phyloP scores from a whole-genome alignment of 2,797 vertebrate genomes.

The Xenopus petersii region DNA sequence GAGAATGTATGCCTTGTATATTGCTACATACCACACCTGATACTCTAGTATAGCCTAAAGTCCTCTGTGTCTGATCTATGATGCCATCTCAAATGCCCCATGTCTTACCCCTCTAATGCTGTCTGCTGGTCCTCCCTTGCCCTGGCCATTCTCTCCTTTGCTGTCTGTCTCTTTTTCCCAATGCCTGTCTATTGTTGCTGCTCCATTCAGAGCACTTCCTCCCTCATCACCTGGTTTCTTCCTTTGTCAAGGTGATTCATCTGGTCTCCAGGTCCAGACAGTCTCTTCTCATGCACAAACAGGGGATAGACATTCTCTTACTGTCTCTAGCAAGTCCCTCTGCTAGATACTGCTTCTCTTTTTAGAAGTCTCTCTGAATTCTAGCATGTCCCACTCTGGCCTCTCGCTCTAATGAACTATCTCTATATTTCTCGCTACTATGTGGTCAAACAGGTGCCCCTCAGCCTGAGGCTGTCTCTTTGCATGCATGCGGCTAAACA shows the following conservation, averaged over 20 bases:
- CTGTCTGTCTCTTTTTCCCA: background rate
- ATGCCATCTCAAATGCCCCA: no score
- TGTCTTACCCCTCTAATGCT: no score
- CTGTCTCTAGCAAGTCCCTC: background rate
- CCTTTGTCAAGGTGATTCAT: slow-evolving; percentile 41
- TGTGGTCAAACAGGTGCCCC: slow-evolving; percentile 34
- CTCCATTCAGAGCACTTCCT: slow-evolving; percentile 14
- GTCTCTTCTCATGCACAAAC: background rate
- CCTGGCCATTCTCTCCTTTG: background rate
- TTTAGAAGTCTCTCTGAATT: slow-evolving; percentile 6
- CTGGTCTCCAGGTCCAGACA: slow-evolving; percentile 15
- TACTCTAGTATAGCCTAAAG: no score
- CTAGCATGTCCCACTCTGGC: background rate
- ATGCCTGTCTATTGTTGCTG: slow-evolving; percentile 16
- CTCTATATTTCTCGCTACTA: background rate
- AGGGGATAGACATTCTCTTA: background rate
- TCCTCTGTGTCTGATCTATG: no score
- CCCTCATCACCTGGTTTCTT: slow-evolving; percentile 7
- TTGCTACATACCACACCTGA: no score
- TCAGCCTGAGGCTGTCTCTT: slow-evolving; percentile 1
- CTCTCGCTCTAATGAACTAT: background rate
- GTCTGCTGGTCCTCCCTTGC: no score
- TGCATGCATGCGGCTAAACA: no score
- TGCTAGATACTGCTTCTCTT: background rate
- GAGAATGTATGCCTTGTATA: no score